phyloP scores from a whole-genome alignment of 2,797 vertebrate genomes.

The Gymnopithys bicolor region DNA sequence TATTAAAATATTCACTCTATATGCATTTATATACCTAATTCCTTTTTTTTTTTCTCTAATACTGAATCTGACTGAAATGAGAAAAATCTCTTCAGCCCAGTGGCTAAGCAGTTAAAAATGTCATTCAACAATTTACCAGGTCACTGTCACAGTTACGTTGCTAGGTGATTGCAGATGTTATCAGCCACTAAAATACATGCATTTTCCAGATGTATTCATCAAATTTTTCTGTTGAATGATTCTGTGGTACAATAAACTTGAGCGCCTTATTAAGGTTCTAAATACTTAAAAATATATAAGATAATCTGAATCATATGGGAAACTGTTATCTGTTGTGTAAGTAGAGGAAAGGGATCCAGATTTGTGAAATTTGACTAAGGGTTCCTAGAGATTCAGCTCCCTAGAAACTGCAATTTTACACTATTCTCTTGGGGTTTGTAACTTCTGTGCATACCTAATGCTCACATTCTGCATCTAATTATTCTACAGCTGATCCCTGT shows the following conservation, averaged over 20 bases:
- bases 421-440: neutral
- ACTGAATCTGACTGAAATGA: neutral
- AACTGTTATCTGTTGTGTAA: neutral
- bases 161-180: slow-evolving; percentile 63
- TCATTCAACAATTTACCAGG: slow-evolving; percentile 23
- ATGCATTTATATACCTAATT: neutral
- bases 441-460: slow-evolving; percentile 40
- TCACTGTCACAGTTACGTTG: slow-evolving; percentile 59
- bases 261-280: neutral
- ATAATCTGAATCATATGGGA: neutral
- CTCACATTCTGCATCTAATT: slow-evolving; percentile 47
- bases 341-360: neutral
- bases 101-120: slow-evolving; percentile 36
- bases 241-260: neutral
- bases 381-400: slow-evolving; percentile 13
- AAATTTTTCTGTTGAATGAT: slow-evolving; percentile 19
- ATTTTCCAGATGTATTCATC: slow-evolving; percentile 52
- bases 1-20: neutral
- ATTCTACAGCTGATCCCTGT: slow-evolving; percentile 40
- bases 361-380: neutral
- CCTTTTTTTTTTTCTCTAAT: neutral
- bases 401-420: slow-evolving; percentile 3
- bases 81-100: neutral
- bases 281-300: neutral
- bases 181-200: slow-evolving; percentile 28